Evolutionary conservation across 2,113 vertebrate species (phyloP), one percentile per base, ranked within the genome.

Genomic region (Pelobates fuscus): DNA sequence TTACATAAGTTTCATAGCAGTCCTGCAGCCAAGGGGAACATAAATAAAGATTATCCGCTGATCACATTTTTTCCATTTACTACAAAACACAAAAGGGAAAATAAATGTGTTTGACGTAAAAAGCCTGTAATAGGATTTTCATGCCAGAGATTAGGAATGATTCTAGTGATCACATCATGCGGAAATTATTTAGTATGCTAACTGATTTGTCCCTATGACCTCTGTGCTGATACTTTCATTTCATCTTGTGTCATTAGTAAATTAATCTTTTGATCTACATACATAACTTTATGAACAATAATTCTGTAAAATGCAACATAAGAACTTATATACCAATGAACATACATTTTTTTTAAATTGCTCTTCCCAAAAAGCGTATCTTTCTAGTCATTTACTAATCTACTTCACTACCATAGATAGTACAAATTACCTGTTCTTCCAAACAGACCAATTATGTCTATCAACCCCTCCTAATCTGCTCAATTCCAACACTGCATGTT

Each of bases 81-180:
- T 66, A 58, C 63, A 57, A 63, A 63, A 63, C 23, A 71, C 41
- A 61, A 64, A 65, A n/a, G 72, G 74, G 78, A 59, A 14, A 70
- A 54, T 67, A 71, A 81, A 76, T 74, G 79, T 69, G 20, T 77
- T 81, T 79, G 12, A 66, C 10, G 44, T 79, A 71, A 79, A 81
- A 76, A 5, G 66, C 4, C 58, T 77, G 72, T 89, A 89, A 92
- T 89, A 76, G 7, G 79, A 83, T 91, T 81, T 85, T 88, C 77
- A 79, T 88, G 86, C 75, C 81, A 80, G 81, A 88, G 84, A 88
- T 88, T 83, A 90, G 57, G 77, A 81, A 61, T 74, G 77, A 82
- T 83, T 70, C 78, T 81, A 80, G 61, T 71, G 71, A 82, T 83
- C 67, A 78, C 82, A 82, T 84, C 79, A 80, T 80, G 80, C 73